Conservation (phyloP, 2,797 vertebrate genomes). For the Alfaro cultratus region DNA sequence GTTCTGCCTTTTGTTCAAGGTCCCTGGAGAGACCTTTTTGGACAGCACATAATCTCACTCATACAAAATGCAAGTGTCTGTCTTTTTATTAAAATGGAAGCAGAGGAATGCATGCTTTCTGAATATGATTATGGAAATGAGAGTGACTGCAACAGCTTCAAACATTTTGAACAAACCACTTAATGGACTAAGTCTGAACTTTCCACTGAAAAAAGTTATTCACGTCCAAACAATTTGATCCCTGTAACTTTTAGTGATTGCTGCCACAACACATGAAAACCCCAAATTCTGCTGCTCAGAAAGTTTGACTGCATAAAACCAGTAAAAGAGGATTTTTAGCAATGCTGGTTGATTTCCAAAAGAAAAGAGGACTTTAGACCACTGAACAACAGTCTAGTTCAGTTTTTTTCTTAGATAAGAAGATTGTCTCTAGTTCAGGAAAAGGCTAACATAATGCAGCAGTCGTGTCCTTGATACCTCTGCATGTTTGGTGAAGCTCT, state of each 20-base stretch:
- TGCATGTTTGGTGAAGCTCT: not conserved
- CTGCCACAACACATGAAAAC: not conserved
- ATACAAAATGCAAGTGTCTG: conserved; percentile 95
- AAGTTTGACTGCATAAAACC: not conserved
- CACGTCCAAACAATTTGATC: not conserved
- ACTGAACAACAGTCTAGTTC: not conserved
- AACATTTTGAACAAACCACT: conserved; percentile 24
- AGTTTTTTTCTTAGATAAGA: not conserved
- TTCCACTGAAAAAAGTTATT: not conserved
- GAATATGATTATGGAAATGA: conserved; percentile 59
- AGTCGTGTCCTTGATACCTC: not conserved
- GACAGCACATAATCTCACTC: conserved; percentile 77
- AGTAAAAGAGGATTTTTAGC: not conserved
- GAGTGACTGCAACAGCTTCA: conserved; percentile 21
- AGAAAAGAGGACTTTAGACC: not conserved
- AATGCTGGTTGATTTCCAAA: not conserved
- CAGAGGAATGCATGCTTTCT: conserved; percentile 72
- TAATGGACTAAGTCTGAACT: not conserved
- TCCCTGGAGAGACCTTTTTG: conserved; percentile 90
- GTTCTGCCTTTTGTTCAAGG: conserved; percentile 96
- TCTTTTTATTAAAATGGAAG: conserved; percentile 84
- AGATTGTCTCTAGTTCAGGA: not conserved
- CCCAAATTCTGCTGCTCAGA: not conserved
- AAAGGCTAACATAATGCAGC: not conserved
- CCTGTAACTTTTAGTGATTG: not conserved